Evolutionary conservation across 2,888 invertebrate species (phyloP).

Genomic region (Gari tellinella): DNA sequence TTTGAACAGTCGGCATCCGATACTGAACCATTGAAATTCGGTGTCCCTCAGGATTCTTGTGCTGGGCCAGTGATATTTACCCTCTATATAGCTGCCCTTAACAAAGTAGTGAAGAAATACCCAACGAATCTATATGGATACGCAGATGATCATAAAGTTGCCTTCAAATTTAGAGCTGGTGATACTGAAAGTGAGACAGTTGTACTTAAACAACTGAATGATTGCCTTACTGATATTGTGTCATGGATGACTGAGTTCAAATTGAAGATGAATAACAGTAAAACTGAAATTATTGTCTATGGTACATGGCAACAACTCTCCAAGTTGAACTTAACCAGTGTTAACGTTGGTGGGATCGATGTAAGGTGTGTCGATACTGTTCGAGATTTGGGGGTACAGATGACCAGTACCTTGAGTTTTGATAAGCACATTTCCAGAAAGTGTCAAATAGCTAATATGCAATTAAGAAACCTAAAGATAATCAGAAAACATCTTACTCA

Average conservation of each 20-base stretch:
- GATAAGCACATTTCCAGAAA: conserved; percentile 20
- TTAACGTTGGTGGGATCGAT: conserved; percentile 9
- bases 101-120: conserved; percentile 28
- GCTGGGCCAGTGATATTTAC: conserved; percentile 36
- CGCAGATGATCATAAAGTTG: conserved; percentile 37
- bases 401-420: conserved; percentile 21
- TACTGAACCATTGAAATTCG: conserved; percentile 20
- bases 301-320: conserved; percentile 33
- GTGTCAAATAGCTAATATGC: conserved; percentile 20
- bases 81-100: conserved; percentile 40
- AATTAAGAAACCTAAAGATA: conserved; percentile 20
- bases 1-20: conserved; percentile 7
- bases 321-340: conserved; percentile 7
- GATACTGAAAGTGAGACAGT: conserved; percentile 15
- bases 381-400: conserved; percentile 14
- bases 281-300: conserved; percentile 24
- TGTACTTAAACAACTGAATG: conserved; percentile 15
- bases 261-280: conserved; percentile 40
- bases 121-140: conserved; percentile 31
- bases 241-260: conserved; percentile 46
- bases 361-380: conserved; percentile 12
- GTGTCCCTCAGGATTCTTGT: conserved; percentile 42
- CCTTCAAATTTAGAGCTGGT: conserved; percentile 30
- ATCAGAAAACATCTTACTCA: conserved; percentile 16
- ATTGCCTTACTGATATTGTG: conserved; percentile 33